phyloP scores from a whole-genome alignment of 2,888 invertebrate species.

The Rotaria magnacalcarata region DNA sequence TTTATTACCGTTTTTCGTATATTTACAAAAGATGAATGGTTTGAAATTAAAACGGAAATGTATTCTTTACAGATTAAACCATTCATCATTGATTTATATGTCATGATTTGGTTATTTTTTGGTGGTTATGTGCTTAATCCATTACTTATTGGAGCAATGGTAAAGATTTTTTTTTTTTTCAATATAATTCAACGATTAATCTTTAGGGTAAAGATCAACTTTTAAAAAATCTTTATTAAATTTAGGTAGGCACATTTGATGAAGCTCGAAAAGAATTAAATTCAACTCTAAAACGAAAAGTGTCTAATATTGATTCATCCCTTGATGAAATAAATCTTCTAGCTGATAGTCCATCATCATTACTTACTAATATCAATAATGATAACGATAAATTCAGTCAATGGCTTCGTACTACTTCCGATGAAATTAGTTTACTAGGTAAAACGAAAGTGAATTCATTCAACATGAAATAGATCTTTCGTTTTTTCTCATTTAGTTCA shows the following conservation, averaged over 20 bases:
- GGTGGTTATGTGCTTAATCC: slow-evolving; percentile 19
- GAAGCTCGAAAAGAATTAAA: slow-evolving; percentile 31
- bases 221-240: no score
- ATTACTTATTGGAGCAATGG: slow-evolving; percentile 15
- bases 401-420: slow-evolving; percentile 6
- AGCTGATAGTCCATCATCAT: neutral
- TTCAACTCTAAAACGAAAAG: neutral
- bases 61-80: neutral
- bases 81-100: slow-evolving; percentile 28
- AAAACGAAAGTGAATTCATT: neutral
- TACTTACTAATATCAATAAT: neutral
- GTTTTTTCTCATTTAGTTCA: neutral
- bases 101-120: slow-evolving; percentile 7
- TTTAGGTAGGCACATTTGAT: slow-evolving; percentile 13
- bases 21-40: slow-evolving; percentile 36
- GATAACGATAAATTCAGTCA: neutral
- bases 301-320: neutral
- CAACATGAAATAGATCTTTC: no score
- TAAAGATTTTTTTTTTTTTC: neutral
- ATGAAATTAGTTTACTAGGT: slow-evolving; percentile 14
- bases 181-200: no score
- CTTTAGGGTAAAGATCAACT: no score
- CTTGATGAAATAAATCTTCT: neutral
- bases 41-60: neutral
- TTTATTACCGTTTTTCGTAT: slow-evolving; percentile 27